Percentiles rank a stretch among this genome's conserved stretches.
phyloP scores from a whole-genome alignment of 2,113 vertebrate species.

The Emydocephalus ijimae region DNA sequence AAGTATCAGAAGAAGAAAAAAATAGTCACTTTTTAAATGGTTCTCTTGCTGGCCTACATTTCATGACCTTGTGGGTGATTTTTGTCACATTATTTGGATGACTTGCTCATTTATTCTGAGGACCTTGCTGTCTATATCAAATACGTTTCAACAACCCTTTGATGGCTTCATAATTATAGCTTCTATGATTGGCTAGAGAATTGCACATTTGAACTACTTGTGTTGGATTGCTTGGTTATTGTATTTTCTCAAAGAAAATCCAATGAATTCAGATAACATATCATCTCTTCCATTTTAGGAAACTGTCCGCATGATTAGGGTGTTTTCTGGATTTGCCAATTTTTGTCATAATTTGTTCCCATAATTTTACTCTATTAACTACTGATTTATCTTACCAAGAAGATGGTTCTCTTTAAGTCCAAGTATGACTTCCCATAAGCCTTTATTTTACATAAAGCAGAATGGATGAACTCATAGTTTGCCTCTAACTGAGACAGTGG shows the following conservation, averaged over 20 bases:
- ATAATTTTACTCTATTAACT: background rate
- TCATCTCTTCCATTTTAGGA: background rate
- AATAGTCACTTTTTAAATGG: background rate
- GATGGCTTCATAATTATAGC: background rate
- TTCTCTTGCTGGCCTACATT: background rate
- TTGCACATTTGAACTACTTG: background rate
- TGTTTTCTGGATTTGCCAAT: background rate
- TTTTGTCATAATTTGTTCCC: background rate
- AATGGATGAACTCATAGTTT: background rate
- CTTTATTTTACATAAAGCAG: background rate
- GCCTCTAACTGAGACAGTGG: background rate
- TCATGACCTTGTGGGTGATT: background rate
- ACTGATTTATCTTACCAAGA: background rate
- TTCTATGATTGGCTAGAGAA: background rate
- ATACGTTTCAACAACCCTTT: background rate
- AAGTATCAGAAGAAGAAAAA: background rate
- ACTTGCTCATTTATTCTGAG: background rate
- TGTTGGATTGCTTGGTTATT: background rate
- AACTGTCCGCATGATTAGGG: background rate
- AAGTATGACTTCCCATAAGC: background rate
- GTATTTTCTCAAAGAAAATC: background rate
- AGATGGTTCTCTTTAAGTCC: background rate
- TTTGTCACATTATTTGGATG: background rate
- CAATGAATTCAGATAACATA: background rate
- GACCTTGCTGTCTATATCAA: background rate